Base-by-base conservation (phyloP, 2,888 invertebrate genomes). In the Leistus spinibarbis region DNA sequence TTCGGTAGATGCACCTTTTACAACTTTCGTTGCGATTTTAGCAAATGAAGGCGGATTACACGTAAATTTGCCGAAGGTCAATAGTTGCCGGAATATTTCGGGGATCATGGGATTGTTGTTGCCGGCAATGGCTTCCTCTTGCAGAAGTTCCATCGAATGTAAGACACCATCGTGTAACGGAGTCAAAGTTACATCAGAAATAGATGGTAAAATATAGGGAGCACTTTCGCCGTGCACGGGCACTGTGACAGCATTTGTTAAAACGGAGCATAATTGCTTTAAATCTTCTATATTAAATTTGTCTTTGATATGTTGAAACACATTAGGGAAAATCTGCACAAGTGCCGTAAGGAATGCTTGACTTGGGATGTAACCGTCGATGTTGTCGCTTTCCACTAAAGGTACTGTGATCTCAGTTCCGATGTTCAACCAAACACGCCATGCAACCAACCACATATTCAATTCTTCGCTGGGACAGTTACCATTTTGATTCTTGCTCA, bases 271-370 rank as follows among this genome's bases (percentile, higher is more conserved):
- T 62, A 98, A 88, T 82, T 93, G 92, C 79, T 91, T 90, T 78
- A 97, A 91, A 86, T 97, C 97, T 0, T 89, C 87, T 0, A 90
- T 86, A 0, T 89, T 89, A 83, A 93, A 92, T 75, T 90, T 91
- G 79, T 19, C 79, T 79, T 83, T 84, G 71, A 97, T 94, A 82
- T 96, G 95, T 79, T 94, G 95, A 87, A 97, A 98, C 76, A 99
- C 92, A 76, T 94, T 93, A 3, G 98, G 97, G 85, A 99, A 98
- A 82, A 98, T 97, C 86, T 98, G 97, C 79, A 98, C 93, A 16
- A 98, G 88, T 0, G 98, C 95, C 0, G 97, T 97, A 71, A 99
- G 89, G 88, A 97, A 99, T 77, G 95, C 94, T 82, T 98, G 95
- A 20, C 96, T 95, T 0, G 98, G 97, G 76, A 96, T 90, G 86